Evolutionary conservation across 2,113 vertebrate species (phyloP), one percentile per base, ranked within the genome.

Genomic region (Ptilonorhynchus violaceus): DNA sequence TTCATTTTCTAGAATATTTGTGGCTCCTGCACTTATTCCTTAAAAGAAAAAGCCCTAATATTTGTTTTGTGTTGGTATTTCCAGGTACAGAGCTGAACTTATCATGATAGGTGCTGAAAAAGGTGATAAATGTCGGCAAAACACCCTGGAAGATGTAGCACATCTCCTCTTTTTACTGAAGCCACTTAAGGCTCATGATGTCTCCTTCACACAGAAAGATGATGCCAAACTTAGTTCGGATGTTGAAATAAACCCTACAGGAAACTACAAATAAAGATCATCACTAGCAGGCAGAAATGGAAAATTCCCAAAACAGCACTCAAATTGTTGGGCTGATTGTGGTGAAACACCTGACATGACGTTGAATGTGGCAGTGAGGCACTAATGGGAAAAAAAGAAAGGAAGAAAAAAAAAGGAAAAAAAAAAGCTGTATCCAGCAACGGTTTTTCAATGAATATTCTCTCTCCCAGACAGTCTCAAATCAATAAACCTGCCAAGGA

Each of bases 111-210:
- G 23, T 31, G 9, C 25, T 2, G 6, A 23, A 24, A 93, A 72
- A 59, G 16, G 30, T 74, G 68, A 56, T 3, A 35, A n/a, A 37
- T 15, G 27, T 20, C 20, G 69, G 18, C 35, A 52, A 50, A 35
- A 31, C 33, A 22, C 11, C 24, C 28, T 33, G 20, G 50, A 39
- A 81, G 46, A 39, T 44, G 33, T 37, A 73, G 59, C 21, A 70
- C 30, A 67, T 2, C 31, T 79, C 67, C 22, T 27, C 6, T 22
- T 88, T 60, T 69, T 22, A 49, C 14, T 60, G 78, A 81, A 70
- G 39, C 15, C n/a, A 44, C 13, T 6, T 14, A 19, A 53, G 31
- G 27, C 30, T 82, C 24, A 42, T 0, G 4, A 30, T 1, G 2
- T 27, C 18, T 68, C 27, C 41, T 89, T 20, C 10, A 50, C 15